Evolutionary conservation across 1,140 invertebrate genomes (phyloP), one percentile per base, ranked within the genome.

Genomic region (Lucilia sericata): DNA sequence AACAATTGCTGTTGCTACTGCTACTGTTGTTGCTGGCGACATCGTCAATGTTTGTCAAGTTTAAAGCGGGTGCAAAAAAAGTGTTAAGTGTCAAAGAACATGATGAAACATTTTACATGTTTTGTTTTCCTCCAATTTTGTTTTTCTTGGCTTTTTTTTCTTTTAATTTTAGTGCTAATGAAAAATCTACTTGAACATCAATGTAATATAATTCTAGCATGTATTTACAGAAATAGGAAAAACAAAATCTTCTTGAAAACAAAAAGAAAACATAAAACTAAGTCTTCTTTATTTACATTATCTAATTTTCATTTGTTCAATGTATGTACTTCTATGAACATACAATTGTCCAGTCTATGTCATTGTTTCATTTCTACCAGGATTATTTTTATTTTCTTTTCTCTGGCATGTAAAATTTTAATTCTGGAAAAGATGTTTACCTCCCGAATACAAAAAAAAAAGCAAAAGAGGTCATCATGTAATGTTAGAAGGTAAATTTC

Each of bases 21-120:
- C 13, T 17, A 2, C 4, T 55, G 51, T 55, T 14, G 51, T 55
- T 17, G 51, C 17, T 17, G 51, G 12, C 51, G 51, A 17, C 51
- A 55, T 55, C 51, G 51, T 55, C 51, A 55, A 55, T 55, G 51
- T 55, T 55, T 55, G 51, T 55, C 51, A 55, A 55, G 51, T 55
- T 55, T 42, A 42, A 42, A 42, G 42, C 42, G 10, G 42, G 42
- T 30, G 25, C 25, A 30, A 42, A 42, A 55, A 55, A 55, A 55
- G 51, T 55, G 51, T 55, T 55, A 42, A 55, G 51, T 55, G 51
- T 55, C 51, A 55, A 55, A 55, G 13, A 55, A 55, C 51, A 55
- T 55, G 51, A 55, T 55, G 51, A 55, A 55, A 55, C 51, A 55
- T 55, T 55, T 55, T 55, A 55, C 51, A 55, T 55, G 5, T 55